phyloP scores from a whole-genome alignment of 2,797 vertebrate genomes.

The Dipus sagitta region DNA sequence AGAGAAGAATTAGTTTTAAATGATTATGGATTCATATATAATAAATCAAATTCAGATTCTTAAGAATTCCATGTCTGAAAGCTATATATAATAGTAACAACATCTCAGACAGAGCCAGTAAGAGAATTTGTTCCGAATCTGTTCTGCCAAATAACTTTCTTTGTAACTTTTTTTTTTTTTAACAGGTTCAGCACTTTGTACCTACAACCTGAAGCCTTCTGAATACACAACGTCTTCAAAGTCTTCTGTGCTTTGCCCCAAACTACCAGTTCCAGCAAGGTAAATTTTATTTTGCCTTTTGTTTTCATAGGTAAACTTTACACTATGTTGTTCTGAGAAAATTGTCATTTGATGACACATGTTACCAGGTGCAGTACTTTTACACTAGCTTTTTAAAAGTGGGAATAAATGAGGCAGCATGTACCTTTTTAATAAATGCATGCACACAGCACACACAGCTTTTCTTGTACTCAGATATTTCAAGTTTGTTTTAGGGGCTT shows the following conservation, averaged over 20 bases:
- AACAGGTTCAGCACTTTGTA: conserved; percentile 95
- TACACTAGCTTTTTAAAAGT: conserved; percentile 20
- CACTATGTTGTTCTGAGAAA: conserved; percentile 38
- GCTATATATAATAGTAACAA: conserved; percentile 25
- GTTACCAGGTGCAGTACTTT: neutral
- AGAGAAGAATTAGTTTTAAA: conserved; percentile 37
- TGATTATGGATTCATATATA: conserved; percentile 11
- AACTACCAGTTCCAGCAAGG: conserved; percentile 97
- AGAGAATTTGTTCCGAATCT: conserved; percentile 22
- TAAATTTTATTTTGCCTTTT: conserved; percentile 85
- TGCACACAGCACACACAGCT: neutral
- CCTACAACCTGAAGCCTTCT: conserved; percentile 92
- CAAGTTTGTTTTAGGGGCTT: conserved; percentile 1
- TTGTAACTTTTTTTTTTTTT: conserved; percentile 69
- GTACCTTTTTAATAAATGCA: conserved; percentile 3
- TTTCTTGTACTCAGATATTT: conserved; percentile 54
- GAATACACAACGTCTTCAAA: conserved; percentile 92
- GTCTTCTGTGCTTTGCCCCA: conserved; percentile 93
- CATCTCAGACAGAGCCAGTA: neutral
- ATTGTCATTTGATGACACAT: conserved; percentile 6
- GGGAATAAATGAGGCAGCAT: conserved; percentile 12
- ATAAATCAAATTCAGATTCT: conserved; percentile 34
- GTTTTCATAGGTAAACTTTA: conserved; percentile 60
- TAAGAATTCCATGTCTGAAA: conserved; percentile 36
- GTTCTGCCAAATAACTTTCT: conserved; percentile 25